phyloP scores from a whole-genome alignment of 1,140 invertebrate species.

The Chrysoperla carnea region DNA sequence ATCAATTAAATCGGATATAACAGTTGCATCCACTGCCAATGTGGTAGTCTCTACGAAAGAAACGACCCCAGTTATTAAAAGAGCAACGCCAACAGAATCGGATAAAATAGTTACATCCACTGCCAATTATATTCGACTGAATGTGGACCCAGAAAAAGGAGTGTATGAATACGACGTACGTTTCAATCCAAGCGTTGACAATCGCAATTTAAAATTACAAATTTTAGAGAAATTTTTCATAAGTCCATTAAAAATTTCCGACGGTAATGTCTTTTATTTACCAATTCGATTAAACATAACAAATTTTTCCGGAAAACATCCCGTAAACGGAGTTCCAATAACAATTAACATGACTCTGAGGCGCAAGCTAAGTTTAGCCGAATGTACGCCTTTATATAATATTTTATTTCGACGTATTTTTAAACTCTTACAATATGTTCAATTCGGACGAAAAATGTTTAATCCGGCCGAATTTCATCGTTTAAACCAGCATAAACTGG shows the following conservation, averaged over 20 bases:
- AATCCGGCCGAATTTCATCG: constrained; percentile 45
- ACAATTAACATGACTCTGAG: constrained; percentile 47
- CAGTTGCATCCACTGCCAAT: too few species aligned
- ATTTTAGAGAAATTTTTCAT: constrained; percentile 50
- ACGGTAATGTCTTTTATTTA: constrained; percentile 53
- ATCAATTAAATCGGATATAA: too few species aligned
- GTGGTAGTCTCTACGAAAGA: too few species aligned
- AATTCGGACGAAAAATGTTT: constrained; percentile 63
- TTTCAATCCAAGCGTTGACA: constrained; percentile 51
- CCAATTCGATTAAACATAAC: constrained; percentile 37
- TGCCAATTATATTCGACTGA: constrained; percentile 55
- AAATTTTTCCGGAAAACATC: constrained; percentile 33
- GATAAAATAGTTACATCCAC: constrained; percentile 34
- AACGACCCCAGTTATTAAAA: not conserved
- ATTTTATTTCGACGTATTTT: constrained; percentile 67
- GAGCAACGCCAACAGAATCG: constrained; percentile 20
- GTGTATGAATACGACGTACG: constrained; percentile 67
- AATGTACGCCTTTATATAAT: constrained; percentile 74
- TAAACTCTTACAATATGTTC: constrained; percentile 50
- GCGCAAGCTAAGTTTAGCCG: constrained; percentile 37
- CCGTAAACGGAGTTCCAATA: constrained; percentile 33
- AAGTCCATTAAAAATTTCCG: constrained; percentile 41
- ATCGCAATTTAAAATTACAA: constrained; percentile 39
- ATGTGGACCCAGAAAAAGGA: constrained; percentile 36
- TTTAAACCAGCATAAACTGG: constrained; percentile 64